Conservation (phyloP, 2,797 vertebrate species). For the Muscicapa striata region DNA sequence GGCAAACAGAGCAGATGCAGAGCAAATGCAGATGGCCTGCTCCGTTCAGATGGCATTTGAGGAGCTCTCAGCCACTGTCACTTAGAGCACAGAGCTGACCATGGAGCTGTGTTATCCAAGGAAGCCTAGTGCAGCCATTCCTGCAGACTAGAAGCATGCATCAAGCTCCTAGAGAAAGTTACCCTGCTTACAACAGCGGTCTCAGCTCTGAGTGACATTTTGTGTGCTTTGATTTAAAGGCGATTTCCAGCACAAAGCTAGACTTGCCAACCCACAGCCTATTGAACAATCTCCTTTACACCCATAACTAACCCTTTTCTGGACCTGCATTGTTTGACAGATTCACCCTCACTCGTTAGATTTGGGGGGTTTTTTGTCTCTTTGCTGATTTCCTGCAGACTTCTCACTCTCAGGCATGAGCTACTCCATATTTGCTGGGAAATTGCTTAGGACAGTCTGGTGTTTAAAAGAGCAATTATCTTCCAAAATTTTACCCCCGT, state of each 20-base stretch:
- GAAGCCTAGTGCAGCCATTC: neutral
- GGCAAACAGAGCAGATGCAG: neutral
- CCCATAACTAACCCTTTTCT: neutral
- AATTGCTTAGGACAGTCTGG: neutral
- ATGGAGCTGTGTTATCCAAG: neutral
- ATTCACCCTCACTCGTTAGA: neutral
- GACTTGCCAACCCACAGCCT: neutral
- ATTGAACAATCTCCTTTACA: neutral
- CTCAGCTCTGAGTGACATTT: neutral
- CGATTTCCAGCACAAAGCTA: neutral
- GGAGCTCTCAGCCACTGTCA: neutral
- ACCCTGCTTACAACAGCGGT: neutral
- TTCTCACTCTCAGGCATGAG: neutral
- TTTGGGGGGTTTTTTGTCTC: accelerated
- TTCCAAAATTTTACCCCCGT: neutral
- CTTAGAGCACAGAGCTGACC: neutral
- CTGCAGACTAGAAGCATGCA: neutral
- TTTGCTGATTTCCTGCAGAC: neutral
- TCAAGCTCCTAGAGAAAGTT: neutral
- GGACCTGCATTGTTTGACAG: neutral
- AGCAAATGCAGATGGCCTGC: neutral
- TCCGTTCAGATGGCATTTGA: neutral
- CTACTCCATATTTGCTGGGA: neutral
- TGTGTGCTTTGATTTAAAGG: neutral
- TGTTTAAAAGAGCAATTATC: neutral